Evolutionary conservation across 1,140 invertebrate species (phyloP), one percentile per base, ranked within the genome.

Genomic region (Cotesia glomerata): DNA sequence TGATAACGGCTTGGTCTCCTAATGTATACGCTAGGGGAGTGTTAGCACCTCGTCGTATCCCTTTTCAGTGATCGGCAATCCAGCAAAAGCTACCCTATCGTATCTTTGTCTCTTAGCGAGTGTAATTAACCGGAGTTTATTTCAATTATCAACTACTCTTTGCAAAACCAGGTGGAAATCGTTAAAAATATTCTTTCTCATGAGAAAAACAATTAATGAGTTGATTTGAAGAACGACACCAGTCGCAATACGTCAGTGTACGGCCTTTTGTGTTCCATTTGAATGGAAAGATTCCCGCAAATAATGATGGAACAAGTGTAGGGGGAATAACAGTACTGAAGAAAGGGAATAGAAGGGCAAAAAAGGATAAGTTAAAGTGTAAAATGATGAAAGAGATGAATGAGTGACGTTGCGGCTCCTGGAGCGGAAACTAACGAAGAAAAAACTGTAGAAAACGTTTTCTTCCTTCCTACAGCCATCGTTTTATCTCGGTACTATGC

Each of bases 331-430:
- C 32, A 9, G 56, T 58, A 58, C 18, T 14, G 13, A 54, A 18
- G 18, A 54, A 54, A 54, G 5, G 52, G n/a, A 18, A 54, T 5
- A 54, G 16, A 54, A n/a, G 52, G 5, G 16, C 11, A 54, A 54
- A 54, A 54, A 58, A 58, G 5, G 56, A 58, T 58, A 58, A 58
- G 56, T 58, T 58, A 58, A 58, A 58, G 56, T 58, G 56, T 58
- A 58, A 58, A 58, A 58, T 58, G 56, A 58, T 58, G 56, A 58
- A 58, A 58, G 56, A 58, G 56, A 58, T 58, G 56, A 58, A 58
- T 58, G 56, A 58, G 56, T 58, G 56, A 58, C 56, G 56, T 58
- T 58, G 56, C 18, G 56, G 56, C 56, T 58, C 56, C 26, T 58
- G 56, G 56, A 58, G 26, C 56, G 56, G 56, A 58, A 58, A 58